Base-by-base conservation (phyloP, 2,797 vertebrate genomes). In the Anas capensis region DNA sequence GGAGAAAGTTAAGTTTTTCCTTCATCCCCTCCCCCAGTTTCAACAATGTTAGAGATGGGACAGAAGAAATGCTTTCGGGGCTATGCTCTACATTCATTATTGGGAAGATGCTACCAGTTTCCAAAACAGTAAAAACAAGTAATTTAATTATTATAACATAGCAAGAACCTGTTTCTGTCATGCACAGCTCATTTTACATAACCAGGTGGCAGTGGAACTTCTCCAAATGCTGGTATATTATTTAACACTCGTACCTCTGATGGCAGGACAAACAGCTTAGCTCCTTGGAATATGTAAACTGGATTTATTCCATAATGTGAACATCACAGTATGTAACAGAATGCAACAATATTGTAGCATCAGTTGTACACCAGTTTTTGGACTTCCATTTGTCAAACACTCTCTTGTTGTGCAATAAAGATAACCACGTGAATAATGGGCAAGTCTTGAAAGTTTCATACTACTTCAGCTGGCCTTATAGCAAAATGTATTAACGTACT, bases 331-430 rank as follows among this genome's bases (percentile, higher is more conserved):
- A 57, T 40, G 33, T 61, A 79, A 23, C 20, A 86, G 56, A 95
- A 18, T 65, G 36, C 11, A 91, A 70, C 62, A 65, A 11, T 92
- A 73, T 75, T 70, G 60, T 86, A 66, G 18, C 49, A 54, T 86
- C 53, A 77, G 13, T 78, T 92, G 20, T 36, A 73, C 65, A 73
- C 62, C 54, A 60, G 40, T 12, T 40, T 85, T 78, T 88, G 72
- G 57, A 65, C 60, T 91, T 93, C 42, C 6, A 26, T 88, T 87
- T 92, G 73, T 85, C 73, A 88, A 61, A 75, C 78, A 68, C 64
- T 96, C 2, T 94, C 86, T 83, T 95, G 33, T 19, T 88, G 70
- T 93, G 75, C 89, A 97, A 95, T 97, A 97, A 97, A 97, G 84
- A 88, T 34, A 71, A 72, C 57, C 72, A 61, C 65, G 54, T 64